A percentile compares a stretch with the other conserved stretches of the same genome.
phyloP scores from a whole-genome alignment of 2,888 invertebrate genomes.

The Yponomeuta evonymella region DNA sequence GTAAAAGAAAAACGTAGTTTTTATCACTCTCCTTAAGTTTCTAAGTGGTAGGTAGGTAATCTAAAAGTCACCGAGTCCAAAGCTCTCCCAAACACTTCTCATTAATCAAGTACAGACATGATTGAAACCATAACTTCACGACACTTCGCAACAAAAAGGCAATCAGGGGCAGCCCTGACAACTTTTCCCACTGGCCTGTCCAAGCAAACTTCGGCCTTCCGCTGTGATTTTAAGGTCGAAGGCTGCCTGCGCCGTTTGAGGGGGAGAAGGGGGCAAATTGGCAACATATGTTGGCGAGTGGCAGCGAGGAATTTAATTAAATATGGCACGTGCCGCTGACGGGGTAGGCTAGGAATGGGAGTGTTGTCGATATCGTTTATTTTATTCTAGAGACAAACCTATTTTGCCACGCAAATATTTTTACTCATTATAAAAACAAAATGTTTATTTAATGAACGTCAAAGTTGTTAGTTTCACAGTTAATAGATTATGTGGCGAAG shows the following conservation, averaged over 20 bases:
- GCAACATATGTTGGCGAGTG: conserved; percentile 26
- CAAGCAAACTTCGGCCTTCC: neutral
- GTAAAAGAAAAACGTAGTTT: no score
- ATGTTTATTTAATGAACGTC: no score
- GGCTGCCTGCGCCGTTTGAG: neutral
- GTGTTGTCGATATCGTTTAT: neutral
- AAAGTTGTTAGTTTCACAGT: no score
- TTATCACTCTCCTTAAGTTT: no score
- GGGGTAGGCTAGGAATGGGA: conserved; percentile 2
- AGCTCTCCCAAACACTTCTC: neutral
- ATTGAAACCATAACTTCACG: conserved; percentile 17
- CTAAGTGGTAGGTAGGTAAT: neutral
- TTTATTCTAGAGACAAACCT: no score
- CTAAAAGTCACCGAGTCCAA: neutral
- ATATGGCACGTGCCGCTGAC: conserved; percentile 27
- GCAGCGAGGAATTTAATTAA: conserved; percentile 77
- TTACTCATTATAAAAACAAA: no score
- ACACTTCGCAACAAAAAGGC: conserved; percentile 27
- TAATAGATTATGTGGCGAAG: no score
- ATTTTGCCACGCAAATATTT: no score
- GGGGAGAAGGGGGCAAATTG: conserved; percentile 7
- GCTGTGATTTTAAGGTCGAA: neutral
- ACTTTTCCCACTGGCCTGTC: neutral
- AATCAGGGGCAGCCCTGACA: conserved; percentile 25
- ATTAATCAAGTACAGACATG: neutral